Conservation (phyloP, 2,113 vertebrate genomes). For the Caloenas nicobarica region DNA sequence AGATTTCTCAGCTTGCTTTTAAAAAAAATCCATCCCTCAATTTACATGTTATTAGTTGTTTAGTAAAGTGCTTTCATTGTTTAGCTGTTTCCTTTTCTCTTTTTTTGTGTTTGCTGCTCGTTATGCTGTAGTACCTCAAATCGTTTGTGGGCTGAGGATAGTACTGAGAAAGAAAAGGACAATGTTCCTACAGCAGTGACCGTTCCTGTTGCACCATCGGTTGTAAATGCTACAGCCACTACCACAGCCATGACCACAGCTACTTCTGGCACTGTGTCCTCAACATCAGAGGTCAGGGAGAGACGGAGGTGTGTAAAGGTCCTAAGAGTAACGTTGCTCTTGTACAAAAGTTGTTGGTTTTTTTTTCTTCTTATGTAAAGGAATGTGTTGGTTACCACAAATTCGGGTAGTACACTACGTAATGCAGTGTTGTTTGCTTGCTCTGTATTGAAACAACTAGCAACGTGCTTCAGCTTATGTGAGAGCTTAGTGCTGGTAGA, state of each 20-base stretch:
- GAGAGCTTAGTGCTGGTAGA: not conserved
- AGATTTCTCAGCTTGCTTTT: constrained; percentile 51
- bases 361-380: constrained; percentile 5
- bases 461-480: not conserved
- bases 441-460: not conserved
- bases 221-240: constrained; percentile 92
- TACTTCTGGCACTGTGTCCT: constrained; percentile 87
- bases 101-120: constrained; percentile 81
- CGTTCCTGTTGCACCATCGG: constrained; percentile 93
- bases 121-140: constrained; percentile 78
- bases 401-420: not conserved
- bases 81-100: constrained; percentile 84
- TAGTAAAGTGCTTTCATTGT: constrained; percentile 81
- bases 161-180: constrained; percentile 92
- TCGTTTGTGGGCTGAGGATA: constrained; percentile 98
- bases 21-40: constrained; percentile 78
- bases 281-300: constrained; percentile 90
- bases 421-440: not conserved
- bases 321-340: constrained; percentile 57
- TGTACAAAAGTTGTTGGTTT: constrained; percentile 10
- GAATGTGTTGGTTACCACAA: constrained; percentile 46
- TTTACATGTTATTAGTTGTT: constrained; percentile 73
- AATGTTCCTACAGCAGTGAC: constrained; percentile 91
- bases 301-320: constrained; percentile 93
- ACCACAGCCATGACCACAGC: constrained; percentile 86